Percentiles rank a stretch among this genome's conserved stretches.
These are phyloP conservation scores for Pseudobourletiella spinata DNA, from an alignment of 1,140 invertebrate species.

Conservation along the genomic window DNA sequence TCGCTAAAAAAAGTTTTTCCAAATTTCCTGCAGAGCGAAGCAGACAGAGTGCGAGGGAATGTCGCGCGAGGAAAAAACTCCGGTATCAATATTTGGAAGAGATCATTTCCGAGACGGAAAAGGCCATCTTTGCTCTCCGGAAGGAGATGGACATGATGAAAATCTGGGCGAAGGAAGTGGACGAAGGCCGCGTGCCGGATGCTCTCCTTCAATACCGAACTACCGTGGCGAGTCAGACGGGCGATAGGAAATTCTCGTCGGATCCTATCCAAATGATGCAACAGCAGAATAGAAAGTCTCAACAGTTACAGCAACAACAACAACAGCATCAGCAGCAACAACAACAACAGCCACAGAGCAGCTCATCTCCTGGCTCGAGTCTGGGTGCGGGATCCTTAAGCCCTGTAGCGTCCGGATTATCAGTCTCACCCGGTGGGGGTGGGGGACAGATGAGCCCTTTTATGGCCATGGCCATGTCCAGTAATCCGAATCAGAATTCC, in stretches of 20 bases:
- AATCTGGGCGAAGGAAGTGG: constrained; percentile 63
- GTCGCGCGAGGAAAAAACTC: constrained; percentile 90
- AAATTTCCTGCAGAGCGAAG: constrained; percentile 76
- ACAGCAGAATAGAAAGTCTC: constrained; percentile 15
- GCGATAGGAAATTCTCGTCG: too few species aligned
- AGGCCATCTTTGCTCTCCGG: constrained; percentile 79
- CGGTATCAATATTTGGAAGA: constrained; percentile 96
- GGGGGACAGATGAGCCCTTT: constrained; percentile 12
- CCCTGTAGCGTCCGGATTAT: constrained; percentile 7
- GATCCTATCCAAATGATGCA: constrained; percentile 16
- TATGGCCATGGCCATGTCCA: constrained; percentile 12
- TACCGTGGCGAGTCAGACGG: constrained; percentile 21
- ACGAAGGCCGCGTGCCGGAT: constrained; percentile 65
- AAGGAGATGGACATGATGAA: constrained; percentile 84
- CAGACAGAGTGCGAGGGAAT: constrained; percentile 92
- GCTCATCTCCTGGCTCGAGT: background rate
- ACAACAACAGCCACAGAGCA: background rate
- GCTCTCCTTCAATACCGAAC: constrained; percentile 51
- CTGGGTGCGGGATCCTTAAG: constrained; percentile 13
- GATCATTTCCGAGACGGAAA: constrained; percentile 82
- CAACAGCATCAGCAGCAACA: background rate
- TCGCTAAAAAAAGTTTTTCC: too few species aligned
- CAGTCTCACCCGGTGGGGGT: constrained; percentile 8
- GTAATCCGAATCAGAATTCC: too few species aligned
- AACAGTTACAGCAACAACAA: constrained; percentile 14